These are phyloP conservation scores for Abrostola tripartita DNA, from an alignment of 2,888 invertebrate genomes.

Conservation along the genomic window DNA sequence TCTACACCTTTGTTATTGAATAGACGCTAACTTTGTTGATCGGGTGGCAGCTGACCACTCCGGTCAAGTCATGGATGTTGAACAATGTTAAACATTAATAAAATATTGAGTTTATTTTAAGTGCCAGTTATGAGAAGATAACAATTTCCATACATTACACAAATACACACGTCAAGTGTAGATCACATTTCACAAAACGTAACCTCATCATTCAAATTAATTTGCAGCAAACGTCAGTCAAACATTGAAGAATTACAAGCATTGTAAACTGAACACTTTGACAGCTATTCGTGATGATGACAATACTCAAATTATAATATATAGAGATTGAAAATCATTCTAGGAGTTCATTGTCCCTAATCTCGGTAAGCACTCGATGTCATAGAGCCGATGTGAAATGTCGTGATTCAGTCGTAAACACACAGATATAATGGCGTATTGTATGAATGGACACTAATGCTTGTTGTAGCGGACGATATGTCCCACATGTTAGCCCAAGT, in stretches of 20 bases:
- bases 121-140: not conserved
- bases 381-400: slow-evolving; percentile 75
- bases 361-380: slow-evolving; percentile 76
- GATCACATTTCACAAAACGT: not conserved
- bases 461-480: slow-evolving; percentile 65
- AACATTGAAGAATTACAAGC: slow-evolving; percentile 11
- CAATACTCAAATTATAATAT: slow-evolving; percentile 43
- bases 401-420: slow-evolving; percentile 78
- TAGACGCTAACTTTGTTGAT: slow-evolving; percentile 16
- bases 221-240: slow-evolving; percentile 1
- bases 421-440: slow-evolving; percentile 77
- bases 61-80: not conserved
- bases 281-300: slow-evolving; percentile 31
- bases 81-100: not conserved
- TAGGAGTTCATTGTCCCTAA: slow-evolving; percentile 73
- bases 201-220: not conserved
- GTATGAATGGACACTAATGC: slow-evolving; percentile 77
- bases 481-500: slow-evolving; percentile 71
- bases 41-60: slow-evolving; percentile 1
- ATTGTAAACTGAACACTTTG: slow-evolving; percentile 26
- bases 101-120: not conserved
- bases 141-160: not conserved
- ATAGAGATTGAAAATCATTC: slow-evolving; percentile 63
- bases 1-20: slow-evolving; percentile 34
- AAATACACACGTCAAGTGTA: not conserved